These are phyloP conservation scores for Trematomus bernacchii DNA, from an alignment of 2,797 vertebrate genomes.

Conservation along the genomic window DNA sequence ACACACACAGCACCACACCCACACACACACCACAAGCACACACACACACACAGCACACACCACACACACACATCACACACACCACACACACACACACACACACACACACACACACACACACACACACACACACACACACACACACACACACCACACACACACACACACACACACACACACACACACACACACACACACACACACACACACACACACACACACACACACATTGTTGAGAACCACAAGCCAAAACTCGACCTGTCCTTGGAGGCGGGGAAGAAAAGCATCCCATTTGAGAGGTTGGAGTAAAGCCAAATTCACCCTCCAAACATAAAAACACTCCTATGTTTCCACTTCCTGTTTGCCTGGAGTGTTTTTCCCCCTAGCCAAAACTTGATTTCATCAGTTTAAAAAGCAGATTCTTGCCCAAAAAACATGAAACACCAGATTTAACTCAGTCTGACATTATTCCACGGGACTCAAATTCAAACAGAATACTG, in stretches of 20 bases:
- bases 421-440: constrained; percentile 7
- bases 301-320: constrained; percentile 20
- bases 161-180: too few species aligned
- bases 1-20: constrained; percentile 12
- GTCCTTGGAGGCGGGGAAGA: constrained; percentile 22
- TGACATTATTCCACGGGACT: neutral
- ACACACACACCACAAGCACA: too few species aligned
- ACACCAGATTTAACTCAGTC: neutral
- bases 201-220: too few species aligned
- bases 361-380: neutral
- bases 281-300: constrained; percentile 36
- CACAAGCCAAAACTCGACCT: constrained; percentile 38
- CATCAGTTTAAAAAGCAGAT: constrained; percentile 18
- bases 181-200: too few species aligned
- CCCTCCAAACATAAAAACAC: constrained; percentile 36
- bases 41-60: too few species aligned
- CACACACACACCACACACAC: too few species aligned
- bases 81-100: too few species aligned
- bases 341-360: neutral
- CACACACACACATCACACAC: too few species aligned
- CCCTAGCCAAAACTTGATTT: constrained; percentile 10
- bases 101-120: too few species aligned
- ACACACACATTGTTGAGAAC: constrained; percentile 18
- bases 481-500: too few species aligned
- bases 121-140: too few species aligned